Base-by-base conservation (phyloP, 2,797 vertebrate genomes). In the Tenualosa ilisha region DNA sequence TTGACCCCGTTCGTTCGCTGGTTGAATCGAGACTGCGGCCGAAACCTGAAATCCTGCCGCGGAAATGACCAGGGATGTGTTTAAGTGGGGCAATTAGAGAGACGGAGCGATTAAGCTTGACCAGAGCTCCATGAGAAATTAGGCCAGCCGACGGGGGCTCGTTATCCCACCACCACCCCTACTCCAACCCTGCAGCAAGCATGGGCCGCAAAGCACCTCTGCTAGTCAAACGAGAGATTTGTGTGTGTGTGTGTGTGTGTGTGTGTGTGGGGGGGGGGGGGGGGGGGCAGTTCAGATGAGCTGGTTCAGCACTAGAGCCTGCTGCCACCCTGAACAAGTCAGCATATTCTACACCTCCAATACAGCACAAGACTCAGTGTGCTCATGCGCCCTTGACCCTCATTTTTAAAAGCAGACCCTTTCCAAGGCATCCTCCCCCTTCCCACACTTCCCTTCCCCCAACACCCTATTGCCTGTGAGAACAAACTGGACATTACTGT, bases 41-140 rank as follows among this genome's bases (percentile, higher is more conserved):
- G 40, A 79, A 31, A 79, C 22, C 15, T 40, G 6, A 46, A 46
- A 43, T 79, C 72, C 40, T 43, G 72, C 37, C 3, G 40, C 43
- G 72, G 72, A 79, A 79, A 79, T 79, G 72, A 37, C 72, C 40
- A 8, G 20, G 26, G 72, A 79, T 79, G 72, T 79, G 17, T 79
- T 79, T 79, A 94, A 95, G 90, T 94, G 94, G 93, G 94, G 89
- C 94, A 94, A 92, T 94, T 91, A 91, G 91, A 92, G 92, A 87
- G 87, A 9, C 86, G 86, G 93, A 86, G 92, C 90, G 85, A 87
- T 93, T 89, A 84, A 87, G 87, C 88, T 91, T 91, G 91, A 92
- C 90, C 91, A 87, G 89, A 92, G 90, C 86, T 86, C 9, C 83
- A 89, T 91, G 88, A 83, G 87, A 95, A 94, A 95, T 56, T 92